Conservation (phyloP, 1,140 invertebrate genomes). For the Contarinia nasturtii region DNA sequence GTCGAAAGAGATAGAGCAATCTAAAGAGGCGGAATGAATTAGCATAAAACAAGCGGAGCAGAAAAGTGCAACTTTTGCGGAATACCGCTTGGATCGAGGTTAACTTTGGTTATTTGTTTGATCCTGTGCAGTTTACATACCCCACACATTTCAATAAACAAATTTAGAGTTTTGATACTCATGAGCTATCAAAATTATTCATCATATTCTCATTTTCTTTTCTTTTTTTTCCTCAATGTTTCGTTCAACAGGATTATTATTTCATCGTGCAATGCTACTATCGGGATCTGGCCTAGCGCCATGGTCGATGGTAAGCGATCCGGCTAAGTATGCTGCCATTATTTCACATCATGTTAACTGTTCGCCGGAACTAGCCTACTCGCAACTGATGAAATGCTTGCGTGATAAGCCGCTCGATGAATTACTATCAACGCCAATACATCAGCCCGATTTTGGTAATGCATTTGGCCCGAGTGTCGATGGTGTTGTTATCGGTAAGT, state of each 20-base stretch:
- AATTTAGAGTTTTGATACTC: not conserved
- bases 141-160: no score
- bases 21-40: no score
- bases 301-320: slow-evolving; percentile 78
- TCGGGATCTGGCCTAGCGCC: slow-evolving; percentile 85
- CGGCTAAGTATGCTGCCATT: slow-evolving; percentile 66
- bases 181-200: not conserved
- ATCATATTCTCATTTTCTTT: not conserved
- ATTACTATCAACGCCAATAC: slow-evolving; percentile 52
- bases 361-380: slow-evolving; percentile 48
- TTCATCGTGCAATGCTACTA: slow-evolving; percentile 86
- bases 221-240: not conserved
- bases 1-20: no score
- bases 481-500: slow-evolving; percentile 67
- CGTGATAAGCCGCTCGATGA: slow-evolving; percentile 55
- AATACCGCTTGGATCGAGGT: no score
- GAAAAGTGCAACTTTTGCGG: no score
- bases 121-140: no score
- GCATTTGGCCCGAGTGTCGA: slow-evolving; percentile 82
- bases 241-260: slow-evolving; percentile 51
- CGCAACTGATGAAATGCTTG: slow-evolving; percentile 65
- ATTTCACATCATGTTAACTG: slow-evolving; percentile 77
- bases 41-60: no score
- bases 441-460: slow-evolving; percentile 62
- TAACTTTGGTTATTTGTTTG: no score